These are phyloP conservation scores for Uria lomvia DNA, from an alignment of 2,113 vertebrate species.

Conservation along the genomic window DNA sequence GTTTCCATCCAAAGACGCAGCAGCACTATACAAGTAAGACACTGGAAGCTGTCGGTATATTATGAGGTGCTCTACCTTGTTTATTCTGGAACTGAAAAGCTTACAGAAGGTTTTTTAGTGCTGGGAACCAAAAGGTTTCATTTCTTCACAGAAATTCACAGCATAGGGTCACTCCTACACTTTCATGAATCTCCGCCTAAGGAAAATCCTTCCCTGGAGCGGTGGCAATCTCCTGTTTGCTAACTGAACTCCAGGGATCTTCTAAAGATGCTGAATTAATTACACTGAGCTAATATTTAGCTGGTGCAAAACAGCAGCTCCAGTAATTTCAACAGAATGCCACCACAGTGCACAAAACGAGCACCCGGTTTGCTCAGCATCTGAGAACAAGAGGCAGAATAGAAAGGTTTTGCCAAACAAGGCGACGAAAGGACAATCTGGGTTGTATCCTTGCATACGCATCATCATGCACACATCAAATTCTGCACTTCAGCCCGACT, in stretches of 20 bases:
- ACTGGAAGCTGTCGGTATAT: background rate
- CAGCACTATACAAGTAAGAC: background rate
- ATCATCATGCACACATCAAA: background rate
- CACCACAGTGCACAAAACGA: background rate
- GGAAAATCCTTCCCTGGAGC: conserved; percentile 21
- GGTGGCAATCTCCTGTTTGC: conserved; percentile 47
- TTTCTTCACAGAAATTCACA: conserved; percentile 8
- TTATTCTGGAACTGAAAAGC: conserved; percentile 24
- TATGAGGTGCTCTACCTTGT: background rate
- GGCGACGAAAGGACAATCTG: background rate
- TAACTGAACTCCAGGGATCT: conserved; percentile 22
- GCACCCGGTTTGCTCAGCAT: background rate
- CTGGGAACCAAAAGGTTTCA: background rate
- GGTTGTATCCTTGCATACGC: background rate
- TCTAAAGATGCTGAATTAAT: conserved; percentile 32
- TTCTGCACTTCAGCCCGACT: background rate
- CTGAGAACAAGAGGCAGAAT: background rate
- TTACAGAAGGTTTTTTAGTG: background rate
- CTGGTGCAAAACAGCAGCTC: conserved; percentile 1
- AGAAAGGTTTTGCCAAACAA: background rate
- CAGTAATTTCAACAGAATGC: background rate
- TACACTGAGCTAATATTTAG: background rate
- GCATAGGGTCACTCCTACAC: conserved; percentile 11
- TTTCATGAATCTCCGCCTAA: background rate
- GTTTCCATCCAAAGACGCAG: conserved; percentile 29